Percentiles rank a stretch among this genome's conserved stretches.
These are phyloP conservation scores for Oryzias curvinotus DNA, from an alignment of 2,113 vertebrate genomes.

Conservation along the genomic window DNA sequence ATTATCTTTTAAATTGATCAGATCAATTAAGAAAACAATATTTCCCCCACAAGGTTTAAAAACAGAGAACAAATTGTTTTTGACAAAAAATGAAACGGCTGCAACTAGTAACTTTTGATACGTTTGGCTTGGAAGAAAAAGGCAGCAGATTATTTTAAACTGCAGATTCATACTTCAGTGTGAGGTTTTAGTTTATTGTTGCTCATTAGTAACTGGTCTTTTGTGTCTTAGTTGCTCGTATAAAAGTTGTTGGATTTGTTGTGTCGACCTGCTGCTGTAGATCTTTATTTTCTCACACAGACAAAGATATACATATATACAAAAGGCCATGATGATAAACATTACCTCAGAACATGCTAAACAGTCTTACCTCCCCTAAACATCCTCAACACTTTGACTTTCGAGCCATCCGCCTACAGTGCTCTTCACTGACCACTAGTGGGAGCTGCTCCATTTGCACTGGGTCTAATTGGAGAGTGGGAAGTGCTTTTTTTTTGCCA, in stretches of 20 bases:
- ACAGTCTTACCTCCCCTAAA: slow-evolving; percentile 2
- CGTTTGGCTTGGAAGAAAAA: too few species aligned
- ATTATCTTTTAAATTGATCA: too few species aligned
- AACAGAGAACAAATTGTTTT: too few species aligned
- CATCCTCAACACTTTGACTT: background rate
- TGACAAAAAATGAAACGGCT: too few species aligned
- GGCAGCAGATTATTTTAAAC: too few species aligned
- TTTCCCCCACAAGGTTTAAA: too few species aligned
- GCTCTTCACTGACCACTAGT: slow-evolving; percentile 26
- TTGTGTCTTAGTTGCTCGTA: background rate
- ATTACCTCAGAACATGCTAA: slow-evolving; percentile 17
- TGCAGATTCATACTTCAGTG: background rate
- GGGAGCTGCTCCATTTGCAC: slow-evolving; percentile 9
- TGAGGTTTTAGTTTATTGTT: background rate
- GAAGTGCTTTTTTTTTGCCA: slow-evolving; percentile 1
- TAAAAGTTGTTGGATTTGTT: slow-evolving; percentile 8
- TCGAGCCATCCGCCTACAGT: background rate
- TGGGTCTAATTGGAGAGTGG: background rate
- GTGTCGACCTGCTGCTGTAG: background rate
- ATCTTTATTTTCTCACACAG: background rate
- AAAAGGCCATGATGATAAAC: slow-evolving; percentile 16
- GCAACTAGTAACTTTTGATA: too few species aligned
- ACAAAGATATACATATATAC: slow-evolving; percentile 1
- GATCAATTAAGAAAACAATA: too few species aligned
- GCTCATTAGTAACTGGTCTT: background rate